Evolutionary conservation across 2,797 vertebrate species (phyloP).

Genomic region (Amphiprion clarkii): DNA sequence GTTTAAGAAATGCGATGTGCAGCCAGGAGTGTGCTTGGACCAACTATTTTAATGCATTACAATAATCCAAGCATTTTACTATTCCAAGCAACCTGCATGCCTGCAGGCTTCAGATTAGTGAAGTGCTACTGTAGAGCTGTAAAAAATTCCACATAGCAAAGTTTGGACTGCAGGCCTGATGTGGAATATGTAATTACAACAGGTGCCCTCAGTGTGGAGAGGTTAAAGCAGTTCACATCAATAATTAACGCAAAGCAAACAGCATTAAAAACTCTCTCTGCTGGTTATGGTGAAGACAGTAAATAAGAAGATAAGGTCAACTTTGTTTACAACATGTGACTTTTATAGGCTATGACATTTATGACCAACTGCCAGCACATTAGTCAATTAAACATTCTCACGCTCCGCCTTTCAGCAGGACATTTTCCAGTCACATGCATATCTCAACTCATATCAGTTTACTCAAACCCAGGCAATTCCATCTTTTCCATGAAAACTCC

Average conservation of each 20-base stretch:
- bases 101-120: constrained; percentile 63
- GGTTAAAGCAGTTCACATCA: constrained; percentile 33
- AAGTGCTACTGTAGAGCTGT: constrained; percentile 42
- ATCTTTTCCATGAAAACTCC: too few relatives aligned
- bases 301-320: constrained; percentile 24
- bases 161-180: constrained; percentile 51
- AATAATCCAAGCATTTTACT: constrained; percentile 57
- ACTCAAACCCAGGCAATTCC: not conserved
- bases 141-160: constrained; percentile 27
- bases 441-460: constrained; percentile 14
- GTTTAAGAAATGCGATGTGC: constrained; percentile 41
- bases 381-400: constrained; percentile 44
- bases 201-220: not conserved
- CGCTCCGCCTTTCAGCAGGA: constrained; percentile 9
- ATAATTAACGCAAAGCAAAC: constrained; percentile 58
- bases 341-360: constrained; percentile 36
- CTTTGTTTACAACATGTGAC: constrained; percentile 39
- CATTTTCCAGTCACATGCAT: constrained; percentile 5
- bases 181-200: constrained; percentile 25
- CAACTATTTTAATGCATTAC: constrained; percentile 58
- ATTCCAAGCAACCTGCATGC: constrained; percentile 33
- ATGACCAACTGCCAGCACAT: constrained; percentile 19
- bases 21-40: constrained; percentile 7
- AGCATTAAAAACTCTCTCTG: constrained; percentile 35
- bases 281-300: constrained; percentile 35